A percentile compares a stretch with the other conserved stretches of the same genome.
Evolutionary conservation across 1,140 invertebrate genomes (phyloP).

Genomic region (Heliconius eleuchia): DNA sequence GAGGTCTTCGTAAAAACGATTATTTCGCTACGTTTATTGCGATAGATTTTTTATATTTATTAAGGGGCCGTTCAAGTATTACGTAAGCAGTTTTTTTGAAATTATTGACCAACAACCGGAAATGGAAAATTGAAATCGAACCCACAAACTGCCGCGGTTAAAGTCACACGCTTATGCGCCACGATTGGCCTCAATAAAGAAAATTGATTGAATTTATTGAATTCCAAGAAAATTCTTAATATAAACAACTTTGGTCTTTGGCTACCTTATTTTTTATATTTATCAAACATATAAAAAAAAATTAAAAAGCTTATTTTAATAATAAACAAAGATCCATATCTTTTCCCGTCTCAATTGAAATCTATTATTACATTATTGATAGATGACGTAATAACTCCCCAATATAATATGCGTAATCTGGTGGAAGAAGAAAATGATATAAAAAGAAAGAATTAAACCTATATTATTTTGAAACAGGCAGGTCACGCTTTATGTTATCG

Average conservation of each 20-base stretch:
- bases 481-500: neutral
- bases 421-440: neutral
- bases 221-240: too few species aligned
- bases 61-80: neutral
- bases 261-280: too few species aligned
- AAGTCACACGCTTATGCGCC: too few species aligned
- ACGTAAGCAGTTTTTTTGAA: too few species aligned
- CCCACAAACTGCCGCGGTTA: too few species aligned
- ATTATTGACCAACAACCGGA: too few species aligned
- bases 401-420: neutral
- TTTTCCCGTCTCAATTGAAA: neutral
- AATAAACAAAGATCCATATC: neutral
- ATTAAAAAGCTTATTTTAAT: neutral
- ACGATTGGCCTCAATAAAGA: too few species aligned
- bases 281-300: too few species aligned
- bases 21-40: slow-evolving; percentile 29
- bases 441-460: neutral
- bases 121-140: too few species aligned
- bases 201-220: too few species aligned
- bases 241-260: too few species aligned
- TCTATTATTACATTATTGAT: neutral
- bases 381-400: neutral
- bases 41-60: neutral
- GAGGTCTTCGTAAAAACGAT: slow-evolving; percentile 21
- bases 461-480: neutral